Evolutionary conservation across 2,113 vertebrate genomes (phyloP).

Genomic region (Anser cygnoides): DNA sequence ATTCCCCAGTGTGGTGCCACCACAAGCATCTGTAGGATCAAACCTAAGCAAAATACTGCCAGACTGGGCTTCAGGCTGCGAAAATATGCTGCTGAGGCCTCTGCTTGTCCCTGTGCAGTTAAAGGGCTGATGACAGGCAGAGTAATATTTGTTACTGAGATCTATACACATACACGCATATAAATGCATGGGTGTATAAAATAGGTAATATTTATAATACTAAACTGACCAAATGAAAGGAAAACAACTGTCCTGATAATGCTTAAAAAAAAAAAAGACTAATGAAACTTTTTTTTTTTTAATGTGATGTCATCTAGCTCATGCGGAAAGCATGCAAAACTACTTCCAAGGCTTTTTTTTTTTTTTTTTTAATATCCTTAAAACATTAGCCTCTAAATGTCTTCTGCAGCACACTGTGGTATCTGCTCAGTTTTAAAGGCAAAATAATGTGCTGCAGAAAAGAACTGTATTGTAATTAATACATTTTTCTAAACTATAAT

Average conservation of each 20-base stretch:
- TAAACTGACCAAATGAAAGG: not conserved
- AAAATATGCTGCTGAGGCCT: not conserved
- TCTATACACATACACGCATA: too few relatives aligned
- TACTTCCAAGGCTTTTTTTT: conserved; percentile 3
- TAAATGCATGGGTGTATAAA: not conserved
- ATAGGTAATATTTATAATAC: not conserved
- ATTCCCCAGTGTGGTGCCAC: not conserved
- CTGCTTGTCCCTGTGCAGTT: not conserved
- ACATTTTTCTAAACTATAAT: not conserved
- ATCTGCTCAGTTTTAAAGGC: not conserved
- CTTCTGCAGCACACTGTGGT: not conserved
- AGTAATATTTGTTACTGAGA: not conserved
- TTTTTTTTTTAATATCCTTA: not conserved
- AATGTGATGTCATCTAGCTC: conserved; percentile 23
- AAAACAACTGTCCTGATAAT: not conserved
- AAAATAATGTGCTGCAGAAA: not conserved
- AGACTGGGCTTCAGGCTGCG: not conserved
- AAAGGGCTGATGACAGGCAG: not conserved
- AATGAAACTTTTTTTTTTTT: not conserved
- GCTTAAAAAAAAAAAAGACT: not conserved
- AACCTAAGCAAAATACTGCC: not conserved
- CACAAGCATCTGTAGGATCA: not conserved
- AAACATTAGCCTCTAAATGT: conserved; percentile 1
- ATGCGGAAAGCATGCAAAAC: conserved; percentile 21
- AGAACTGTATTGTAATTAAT: not conserved